A percentile compares a stretch with the other conserved stretches of the same genome.
Evolutionary conservation across 2,888 invertebrate species (phyloP).

Genomic region (Pheosia gnoma): DNA sequence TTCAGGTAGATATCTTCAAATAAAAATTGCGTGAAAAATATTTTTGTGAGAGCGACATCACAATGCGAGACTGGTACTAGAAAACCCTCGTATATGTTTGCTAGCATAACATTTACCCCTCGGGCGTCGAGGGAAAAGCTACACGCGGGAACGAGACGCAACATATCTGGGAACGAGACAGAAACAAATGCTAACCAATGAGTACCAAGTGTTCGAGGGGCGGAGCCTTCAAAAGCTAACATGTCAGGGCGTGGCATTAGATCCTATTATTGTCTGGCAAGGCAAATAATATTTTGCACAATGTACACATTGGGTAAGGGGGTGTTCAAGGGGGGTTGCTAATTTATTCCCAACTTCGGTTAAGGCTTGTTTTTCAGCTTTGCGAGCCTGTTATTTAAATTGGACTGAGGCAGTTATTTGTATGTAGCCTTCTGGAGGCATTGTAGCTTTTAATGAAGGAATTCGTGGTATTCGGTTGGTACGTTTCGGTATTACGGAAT

Average conservation of each 20-base stretch:
- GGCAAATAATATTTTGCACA: slow-evolving; percentile 90
- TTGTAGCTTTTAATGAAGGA: slow-evolving; percentile 78
- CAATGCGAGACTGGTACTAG: slow-evolving; percentile 74
- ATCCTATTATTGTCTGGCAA: slow-evolving; percentile 86
- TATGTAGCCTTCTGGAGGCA: slow-evolving; percentile 71
- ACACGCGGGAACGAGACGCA: slow-evolving; percentile 58
- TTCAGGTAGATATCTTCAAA: slow-evolving; percentile 79
- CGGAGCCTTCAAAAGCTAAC: slow-evolving; percentile 79
- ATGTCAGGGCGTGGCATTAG: slow-evolving; percentile 83
- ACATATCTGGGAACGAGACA: slow-evolving; percentile 48
- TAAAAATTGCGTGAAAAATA: slow-evolving; percentile 80
- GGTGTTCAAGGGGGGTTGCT: slow-evolving; percentile 71
- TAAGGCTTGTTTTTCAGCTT: slow-evolving; percentile 84
- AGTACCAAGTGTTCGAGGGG: slow-evolving; percentile 50
- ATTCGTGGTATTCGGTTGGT: slow-evolving; percentile 51
- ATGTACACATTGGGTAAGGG: slow-evolving; percentile 86
- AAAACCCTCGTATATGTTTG: slow-evolving; percentile 83
- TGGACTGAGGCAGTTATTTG: slow-evolving; percentile 80
- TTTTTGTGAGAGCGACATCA: slow-evolving; percentile 65
- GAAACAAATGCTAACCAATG: slow-evolving; percentile 60
- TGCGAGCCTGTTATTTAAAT: slow-evolving; percentile 84
- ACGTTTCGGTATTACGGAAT: slow-evolving; percentile 41
- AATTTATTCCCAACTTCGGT: slow-evolving; percentile 84
- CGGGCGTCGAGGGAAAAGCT: slow-evolving; percentile 81
- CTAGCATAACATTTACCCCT: slow-evolving; percentile 84